Base-by-base conservation (phyloP, 2,888 invertebrate species). In the Drosophila anceps region DNA sequence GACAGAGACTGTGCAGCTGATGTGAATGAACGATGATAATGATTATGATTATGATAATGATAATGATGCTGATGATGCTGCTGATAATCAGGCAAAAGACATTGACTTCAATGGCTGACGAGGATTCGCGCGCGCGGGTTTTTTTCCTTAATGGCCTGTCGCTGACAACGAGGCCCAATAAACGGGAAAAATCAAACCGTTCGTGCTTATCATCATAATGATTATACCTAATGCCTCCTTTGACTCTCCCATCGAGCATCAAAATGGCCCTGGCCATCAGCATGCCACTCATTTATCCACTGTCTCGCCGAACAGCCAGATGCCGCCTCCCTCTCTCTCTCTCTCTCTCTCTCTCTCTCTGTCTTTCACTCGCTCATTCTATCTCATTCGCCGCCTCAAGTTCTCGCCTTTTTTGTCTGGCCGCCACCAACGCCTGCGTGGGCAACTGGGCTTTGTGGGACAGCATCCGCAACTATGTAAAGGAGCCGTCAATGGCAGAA, bases 141-240 rank as follows among this genome's bases (percentile, higher is more conserved):
- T 18, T 31, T 18, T 43, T 33, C 48, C 57, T 57, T 63, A 77
- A 66, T 69, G 83, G 65, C 57, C 80, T 78, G 87, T 73, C 84
- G 81, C 74, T 81, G 83, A 82, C 82, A 84, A 80, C 73, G 80
- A 67, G 62, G 71, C 60, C 73, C 62, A 73, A 73, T 84, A 81
- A 88, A 83, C 51, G 61, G 75, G 72, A 73, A 55, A 78, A 85
- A 83, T 85, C 86, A 88, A 85, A 85, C 78, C 70, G 86, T 83
- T 85, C 84, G 86, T 88, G 84, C 83, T 87, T 87, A 85, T 82
- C 87, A 75, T 84, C 79, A 76, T 84, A 84, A 89, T 86, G 90
- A 90, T 90, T 83, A 90, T 89, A 77, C 81, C 67, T 76, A 87
- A 88, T 86, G 82, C 72, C 71, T 69, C 59, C 68, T 48, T 64